Base-by-base conservation (phyloP, 1,140 invertebrate species). In the Parapsyche elsis region DNA sequence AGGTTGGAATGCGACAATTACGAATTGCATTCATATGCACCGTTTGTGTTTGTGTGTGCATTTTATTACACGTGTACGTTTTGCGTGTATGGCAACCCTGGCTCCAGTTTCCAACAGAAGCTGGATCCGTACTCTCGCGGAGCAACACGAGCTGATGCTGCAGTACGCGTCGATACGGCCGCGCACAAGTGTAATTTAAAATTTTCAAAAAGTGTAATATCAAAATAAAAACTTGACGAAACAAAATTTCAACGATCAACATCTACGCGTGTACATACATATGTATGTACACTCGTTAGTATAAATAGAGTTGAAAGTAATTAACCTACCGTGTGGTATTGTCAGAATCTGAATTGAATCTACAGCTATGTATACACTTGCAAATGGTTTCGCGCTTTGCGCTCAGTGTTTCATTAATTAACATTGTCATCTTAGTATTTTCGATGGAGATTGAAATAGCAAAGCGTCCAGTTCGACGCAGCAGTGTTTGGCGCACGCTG, bases 101-200 rank as follows among this genome's bases (percentile, higher is more conserved):
- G 57, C 57, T 77, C 75, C 75, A 77, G 75, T 77, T 77, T 64
- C 75, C 75, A 64, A 77, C 75, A 77, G 75, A 77, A 77, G 75
- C 75, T 77, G 75, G 75, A 77, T 77, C 75, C 23, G 74, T 77
- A 77, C 53, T 77, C 75, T 77, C 26, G 75, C 59, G 57, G 75
- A 64, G 73, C 73, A 57, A 74, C 73, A 75, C 73, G 73, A 75
- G 75, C 75, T 77, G 75, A 77, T 77, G 75, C 57, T 77, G 75
- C 75, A 77, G 75, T 77, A 23, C 75, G 30, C 75, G 75, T 77
- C 75, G 30, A 77, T 45, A 64, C 64, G 26, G 75, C 23, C 24
- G 16, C 75, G 38, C 38, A 38, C 30, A 1, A 38, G 7, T 38
- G 7, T 38, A 7, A 4, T 38, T 38, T 38, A 4, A 38, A 1